phyloP scores from a whole-genome alignment of 35 echinoderm and acorn worm species.

The Antedon bifida region DNA sequence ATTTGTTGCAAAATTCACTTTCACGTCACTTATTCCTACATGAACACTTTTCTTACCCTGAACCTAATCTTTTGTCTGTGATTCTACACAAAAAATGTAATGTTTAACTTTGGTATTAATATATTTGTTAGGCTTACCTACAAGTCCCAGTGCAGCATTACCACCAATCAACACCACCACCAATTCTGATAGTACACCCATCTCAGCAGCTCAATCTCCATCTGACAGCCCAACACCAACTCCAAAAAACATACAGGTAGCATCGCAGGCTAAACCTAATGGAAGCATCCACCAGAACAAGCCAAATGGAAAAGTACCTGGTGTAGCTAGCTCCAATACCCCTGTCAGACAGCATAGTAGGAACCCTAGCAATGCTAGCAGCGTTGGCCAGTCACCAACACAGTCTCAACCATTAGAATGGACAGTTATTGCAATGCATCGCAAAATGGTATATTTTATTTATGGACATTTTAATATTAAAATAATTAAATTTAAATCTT shows the following conservation, averaged over 20 bases:
- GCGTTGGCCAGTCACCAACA: slow-evolving; percentile 16
- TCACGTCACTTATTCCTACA: no score
- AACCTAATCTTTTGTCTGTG: no score
- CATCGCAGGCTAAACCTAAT: background rate
- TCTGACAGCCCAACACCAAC: background rate
- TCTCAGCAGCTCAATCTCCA: background rate
- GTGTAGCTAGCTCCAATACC: background rate
- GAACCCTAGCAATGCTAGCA: slow-evolving; percentile 75
- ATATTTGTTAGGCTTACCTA: background rate
- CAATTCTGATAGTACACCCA: background rate
- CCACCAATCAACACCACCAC: slow-evolving; percentile 1
- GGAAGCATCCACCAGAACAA: background rate
- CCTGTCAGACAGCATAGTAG: slow-evolving; percentile 47
- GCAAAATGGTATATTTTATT: slow-evolving; percentile 77
- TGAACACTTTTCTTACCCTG: no score
- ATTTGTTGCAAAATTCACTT: no score
- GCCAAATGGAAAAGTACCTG: background rate
- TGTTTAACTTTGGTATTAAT: no score
- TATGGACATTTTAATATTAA: no score
- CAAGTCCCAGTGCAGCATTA: background rate
- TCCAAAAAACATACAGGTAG: background rate
- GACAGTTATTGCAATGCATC: slow-evolving; percentile 85
- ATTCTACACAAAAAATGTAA: no score
- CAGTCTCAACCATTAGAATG: slow-evolving; percentile 54
- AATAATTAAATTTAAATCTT: no score